Evolutionary conservation across 2,888 invertebrate species (phyloP).

Genomic region (Lycophotia porphyrea): DNA sequence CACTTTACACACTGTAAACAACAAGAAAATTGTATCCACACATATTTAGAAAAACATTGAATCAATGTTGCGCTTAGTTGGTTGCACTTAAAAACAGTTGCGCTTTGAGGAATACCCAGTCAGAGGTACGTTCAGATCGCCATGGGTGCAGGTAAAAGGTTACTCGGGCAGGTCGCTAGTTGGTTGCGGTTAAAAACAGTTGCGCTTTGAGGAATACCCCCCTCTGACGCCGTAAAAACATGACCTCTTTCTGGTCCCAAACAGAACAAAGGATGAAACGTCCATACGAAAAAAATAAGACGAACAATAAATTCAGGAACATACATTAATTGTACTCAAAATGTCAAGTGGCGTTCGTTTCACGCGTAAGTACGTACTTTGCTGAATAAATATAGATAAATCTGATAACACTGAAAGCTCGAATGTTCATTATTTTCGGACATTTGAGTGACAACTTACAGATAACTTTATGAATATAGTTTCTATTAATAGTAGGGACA

Average conservation of each 20-base stretch:
- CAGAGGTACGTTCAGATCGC: too few relatives aligned
- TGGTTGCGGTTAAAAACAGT: too few relatives aligned
- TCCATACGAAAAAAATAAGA: background rate
- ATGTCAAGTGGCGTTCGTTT: conserved; percentile 44
- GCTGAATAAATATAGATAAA: conserved; percentile 64
- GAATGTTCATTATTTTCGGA: conserved; percentile 63
- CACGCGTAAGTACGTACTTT: conserved; percentile 47
- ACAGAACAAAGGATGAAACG: background rate
- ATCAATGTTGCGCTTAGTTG: too few relatives aligned
- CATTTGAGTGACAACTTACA: conserved; percentile 63
- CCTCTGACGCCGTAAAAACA: background rate
- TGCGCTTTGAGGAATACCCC: too few relatives aligned
- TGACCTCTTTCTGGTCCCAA: background rate
- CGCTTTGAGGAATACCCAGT: too few relatives aligned
- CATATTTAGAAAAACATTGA: too few relatives aligned
- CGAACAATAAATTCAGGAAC: conserved; percentile 19
- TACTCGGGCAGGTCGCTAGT: too few relatives aligned
- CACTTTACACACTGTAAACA: too few relatives aligned
- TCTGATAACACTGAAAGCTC: conserved; percentile 63
- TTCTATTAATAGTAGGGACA: conserved; percentile 44
- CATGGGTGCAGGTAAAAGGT: too few relatives aligned
- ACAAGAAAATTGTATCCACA: background rate
- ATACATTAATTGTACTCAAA: conserved; percentile 17
- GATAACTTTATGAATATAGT: conserved; percentile 59
- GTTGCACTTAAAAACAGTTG: too few relatives aligned